These are phyloP conservation scores for Carpatolechia fugitivella DNA, from an alignment of 2,888 invertebrate genomes.

Conservation along the genomic window DNA sequence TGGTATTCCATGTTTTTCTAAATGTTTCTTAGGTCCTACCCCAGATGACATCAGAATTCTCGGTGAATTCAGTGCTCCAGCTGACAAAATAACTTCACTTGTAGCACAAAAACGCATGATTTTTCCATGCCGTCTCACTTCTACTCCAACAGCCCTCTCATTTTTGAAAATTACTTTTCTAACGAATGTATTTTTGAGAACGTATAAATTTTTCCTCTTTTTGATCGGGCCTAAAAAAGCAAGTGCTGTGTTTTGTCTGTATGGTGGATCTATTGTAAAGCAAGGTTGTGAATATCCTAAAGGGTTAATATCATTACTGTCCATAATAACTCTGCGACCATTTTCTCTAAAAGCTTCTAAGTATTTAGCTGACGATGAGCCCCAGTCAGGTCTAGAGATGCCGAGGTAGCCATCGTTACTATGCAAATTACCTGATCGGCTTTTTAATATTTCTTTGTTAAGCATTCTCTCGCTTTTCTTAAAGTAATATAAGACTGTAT, in stretches of 20 bases:
- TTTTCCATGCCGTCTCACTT: constrained; percentile 71
- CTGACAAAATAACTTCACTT: constrained; percentile 86
- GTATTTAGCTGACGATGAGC: constrained; percentile 80
- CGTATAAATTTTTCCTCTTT: constrained; percentile 81
- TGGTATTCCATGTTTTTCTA: constrained; percentile 77
- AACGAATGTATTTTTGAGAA: constrained; percentile 78
- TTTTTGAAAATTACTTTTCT: constrained; percentile 77
- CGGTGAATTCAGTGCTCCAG: constrained; percentile 88
- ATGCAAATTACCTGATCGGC: constrained; percentile 74
- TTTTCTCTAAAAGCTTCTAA: constrained; percentile 81
- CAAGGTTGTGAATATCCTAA: constrained; percentile 83
- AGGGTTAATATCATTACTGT: constrained; percentile 83
- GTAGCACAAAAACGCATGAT: constrained; percentile 65
- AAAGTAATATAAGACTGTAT: constrained; percentile 83
- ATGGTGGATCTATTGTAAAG: constrained; percentile 83
- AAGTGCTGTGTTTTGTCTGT: constrained; percentile 86
- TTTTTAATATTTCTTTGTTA: constrained; percentile 54
- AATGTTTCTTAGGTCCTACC: constrained; percentile 82
- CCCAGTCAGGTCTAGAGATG: constrained; percentile 79
- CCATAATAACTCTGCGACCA: constrained; percentile 78
- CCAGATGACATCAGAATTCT: constrained; percentile 91
- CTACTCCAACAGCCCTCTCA: constrained; percentile 79
- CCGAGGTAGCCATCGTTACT: constrained; percentile 80
- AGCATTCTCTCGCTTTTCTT: constrained; percentile 83
- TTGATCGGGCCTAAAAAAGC: constrained; percentile 82